Evolutionary conservation across 2,888 invertebrate genomes (phyloP).

Genomic region (Nomada fucata): DNA sequence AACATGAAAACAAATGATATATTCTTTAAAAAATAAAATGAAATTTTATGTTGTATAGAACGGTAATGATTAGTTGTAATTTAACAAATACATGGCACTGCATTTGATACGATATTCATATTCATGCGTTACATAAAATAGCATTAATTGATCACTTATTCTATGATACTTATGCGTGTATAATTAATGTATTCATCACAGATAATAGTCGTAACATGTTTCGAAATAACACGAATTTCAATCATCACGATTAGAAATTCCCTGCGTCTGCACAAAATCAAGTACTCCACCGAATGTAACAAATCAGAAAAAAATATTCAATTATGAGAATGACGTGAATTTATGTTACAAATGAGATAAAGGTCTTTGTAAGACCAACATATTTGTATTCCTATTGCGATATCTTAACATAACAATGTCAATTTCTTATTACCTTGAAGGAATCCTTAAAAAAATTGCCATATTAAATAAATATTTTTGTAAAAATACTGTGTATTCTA

Average conservation of each 20-base stretch:
- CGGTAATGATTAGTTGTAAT: conserved; percentile 12
- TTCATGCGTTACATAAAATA: conserved; percentile 22
- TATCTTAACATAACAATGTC: conserved; percentile 6
- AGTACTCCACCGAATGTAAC: conserved; percentile 14
- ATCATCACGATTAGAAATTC: conserved; percentile 20
- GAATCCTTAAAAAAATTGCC: conserved; percentile 28
- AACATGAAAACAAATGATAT: conserved; percentile 10
- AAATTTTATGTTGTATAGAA: conserved; percentile 7
- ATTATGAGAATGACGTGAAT: not conserved
- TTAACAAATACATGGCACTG: conserved; percentile 8
- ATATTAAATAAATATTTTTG: conserved; percentile 43
- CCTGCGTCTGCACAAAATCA: conserved; percentile 7
- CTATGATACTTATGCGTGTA: conserved; percentile 32
- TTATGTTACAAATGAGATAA: conserved; percentile 13
- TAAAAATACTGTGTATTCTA: conserved; percentile 46
- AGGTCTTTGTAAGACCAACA: conserved; percentile 19
- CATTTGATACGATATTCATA: not conserved
- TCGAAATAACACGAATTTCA: conserved; percentile 26
- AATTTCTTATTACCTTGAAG: conserved; percentile 21
- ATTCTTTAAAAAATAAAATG: not conserved
- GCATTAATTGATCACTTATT: conserved; percentile 19
- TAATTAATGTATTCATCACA: conserved; percentile 64
- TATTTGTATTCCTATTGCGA: conserved; percentile 11
- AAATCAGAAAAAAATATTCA: conserved; percentile 13
- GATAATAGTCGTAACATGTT: conserved; percentile 47